Conservation (phyloP, 2,888 invertebrate genomes). For the Ochropacha duplaris region DNA sequence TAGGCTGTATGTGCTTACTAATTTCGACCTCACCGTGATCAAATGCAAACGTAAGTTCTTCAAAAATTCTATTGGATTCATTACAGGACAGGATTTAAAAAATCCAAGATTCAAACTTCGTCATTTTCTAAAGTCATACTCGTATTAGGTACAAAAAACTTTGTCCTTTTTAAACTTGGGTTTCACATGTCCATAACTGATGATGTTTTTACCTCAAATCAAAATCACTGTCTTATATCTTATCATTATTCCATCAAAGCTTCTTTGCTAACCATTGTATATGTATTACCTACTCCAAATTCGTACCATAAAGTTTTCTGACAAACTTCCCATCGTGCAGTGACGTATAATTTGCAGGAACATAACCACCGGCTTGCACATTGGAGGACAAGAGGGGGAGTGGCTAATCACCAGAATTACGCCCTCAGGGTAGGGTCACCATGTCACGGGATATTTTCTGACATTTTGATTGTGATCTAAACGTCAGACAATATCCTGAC, state of each 20-base stretch:
- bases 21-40: too few relatives aligned
- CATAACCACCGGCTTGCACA: constrained; percentile 19
- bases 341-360: constrained; percentile 39
- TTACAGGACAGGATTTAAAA: too few relatives aligned
- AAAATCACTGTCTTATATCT: too few relatives aligned
- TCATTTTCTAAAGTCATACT: too few relatives aligned
- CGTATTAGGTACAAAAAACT: too few relatives aligned
- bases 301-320: constrained; percentile 13
- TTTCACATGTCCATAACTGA: too few relatives aligned
- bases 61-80: too few relatives aligned
- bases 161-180: too few relatives aligned
- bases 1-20: too few relatives aligned
- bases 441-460: constrained; percentile 1
- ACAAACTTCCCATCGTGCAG: constrained; percentile 24
- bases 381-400: constrained; percentile 12
- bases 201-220: too few relatives aligned
- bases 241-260: not conserved
- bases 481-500: not conserved
- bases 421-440: constrained; percentile 13
- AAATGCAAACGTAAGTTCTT: too few relatives aligned
- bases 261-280: constrained; percentile 13
- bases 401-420: constrained; percentile 46
- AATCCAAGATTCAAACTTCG: too few relatives aligned
- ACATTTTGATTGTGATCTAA: not conserved
- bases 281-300: not conserved